phyloP scores from a whole-genome alignment of 2,113 vertebrate genomes.

The Thryonomys swinderianus region DNA sequence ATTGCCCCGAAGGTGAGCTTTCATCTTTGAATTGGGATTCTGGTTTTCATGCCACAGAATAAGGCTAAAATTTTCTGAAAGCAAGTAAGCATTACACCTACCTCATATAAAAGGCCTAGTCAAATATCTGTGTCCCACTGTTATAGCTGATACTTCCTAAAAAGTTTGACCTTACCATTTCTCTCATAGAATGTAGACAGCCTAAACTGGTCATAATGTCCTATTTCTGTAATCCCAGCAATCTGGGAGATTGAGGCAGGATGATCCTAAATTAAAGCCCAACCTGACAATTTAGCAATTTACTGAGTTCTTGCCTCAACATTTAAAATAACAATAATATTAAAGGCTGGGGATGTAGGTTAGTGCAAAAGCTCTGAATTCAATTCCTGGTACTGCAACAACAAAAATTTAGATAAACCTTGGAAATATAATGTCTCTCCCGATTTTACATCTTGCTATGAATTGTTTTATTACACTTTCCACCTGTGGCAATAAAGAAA shows the following conservation, averaged over 20 bases:
- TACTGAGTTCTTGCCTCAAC: not conserved
- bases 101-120: not conserved
- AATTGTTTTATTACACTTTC: not conserved
- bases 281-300: not conserved
- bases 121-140: not conserved
- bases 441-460: not conserved
- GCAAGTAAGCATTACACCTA: not conserved
- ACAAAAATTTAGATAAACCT: not conserved
- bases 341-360: not conserved
- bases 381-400: not conserved
- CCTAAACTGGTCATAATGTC: not conserved
- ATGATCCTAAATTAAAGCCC: not conserved
- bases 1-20: slow-evolving; percentile 34
- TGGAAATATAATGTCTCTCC: not conserved
- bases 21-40: slow-evolving; percentile 50
- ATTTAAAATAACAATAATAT: not conserved
- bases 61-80: not conserved
- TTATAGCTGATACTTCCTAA: not conserved
- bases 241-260: not conserved
- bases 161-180: not conserved
- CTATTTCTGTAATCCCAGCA: not conserved
- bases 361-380: not conserved
- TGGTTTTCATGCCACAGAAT: slow-evolving; percentile 24
- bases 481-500: not conserved
- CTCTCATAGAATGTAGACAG: not conserved